Evolutionary conservation across 2,113 vertebrate species (phyloP).

Genomic region (Platichthys flesus): DNA sequence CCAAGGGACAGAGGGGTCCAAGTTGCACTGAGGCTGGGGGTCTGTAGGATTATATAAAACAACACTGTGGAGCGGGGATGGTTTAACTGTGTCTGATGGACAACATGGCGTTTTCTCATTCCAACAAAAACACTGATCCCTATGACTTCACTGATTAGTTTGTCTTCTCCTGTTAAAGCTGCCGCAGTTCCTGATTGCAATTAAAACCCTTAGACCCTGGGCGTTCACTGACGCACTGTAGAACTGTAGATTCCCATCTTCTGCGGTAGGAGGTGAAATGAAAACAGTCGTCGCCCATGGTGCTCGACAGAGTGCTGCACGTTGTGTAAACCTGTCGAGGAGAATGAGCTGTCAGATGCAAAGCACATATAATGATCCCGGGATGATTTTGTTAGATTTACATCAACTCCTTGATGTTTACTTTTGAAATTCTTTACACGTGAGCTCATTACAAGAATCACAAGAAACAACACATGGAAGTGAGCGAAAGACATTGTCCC

Average conservation of each 20-base stretch:
- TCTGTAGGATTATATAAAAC: conserved; percentile 7
- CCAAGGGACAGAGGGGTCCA: conserved; percentile 3
- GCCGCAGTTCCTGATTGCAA: conserved; percentile 53
- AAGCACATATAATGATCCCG: conserved; percentile 10
- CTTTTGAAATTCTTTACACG: conserved; percentile 40
- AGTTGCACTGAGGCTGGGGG: conserved; percentile 33
- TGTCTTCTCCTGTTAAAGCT: conserved; percentile 45
- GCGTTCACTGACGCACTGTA: conserved; percentile 18
- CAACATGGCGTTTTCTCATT: conserved; percentile 26
- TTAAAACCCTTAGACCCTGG: conserved; percentile 31
- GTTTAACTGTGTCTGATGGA: conserved; percentile 9
- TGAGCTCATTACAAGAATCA: conserved; percentile 1
- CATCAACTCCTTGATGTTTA: conserved; percentile 38
- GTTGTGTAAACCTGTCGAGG: conserved; percentile 43
- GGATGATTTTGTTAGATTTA: conserved; percentile 46
- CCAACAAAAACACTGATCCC: conserved; percentile 60
- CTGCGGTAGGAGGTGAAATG: conserved; percentile 34
- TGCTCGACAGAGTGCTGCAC: conserved; percentile 22
- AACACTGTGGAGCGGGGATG: not conserved
- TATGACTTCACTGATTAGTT: conserved; percentile 60
- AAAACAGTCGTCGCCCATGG: conserved; percentile 34
- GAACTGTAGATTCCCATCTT: conserved; percentile 27
- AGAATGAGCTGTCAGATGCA: not conserved
- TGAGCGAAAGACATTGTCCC: not conserved
- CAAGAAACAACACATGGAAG: not conserved